Conservation (phyloP, 2,888 invertebrate species). For the Suillia variegata region DNA sequence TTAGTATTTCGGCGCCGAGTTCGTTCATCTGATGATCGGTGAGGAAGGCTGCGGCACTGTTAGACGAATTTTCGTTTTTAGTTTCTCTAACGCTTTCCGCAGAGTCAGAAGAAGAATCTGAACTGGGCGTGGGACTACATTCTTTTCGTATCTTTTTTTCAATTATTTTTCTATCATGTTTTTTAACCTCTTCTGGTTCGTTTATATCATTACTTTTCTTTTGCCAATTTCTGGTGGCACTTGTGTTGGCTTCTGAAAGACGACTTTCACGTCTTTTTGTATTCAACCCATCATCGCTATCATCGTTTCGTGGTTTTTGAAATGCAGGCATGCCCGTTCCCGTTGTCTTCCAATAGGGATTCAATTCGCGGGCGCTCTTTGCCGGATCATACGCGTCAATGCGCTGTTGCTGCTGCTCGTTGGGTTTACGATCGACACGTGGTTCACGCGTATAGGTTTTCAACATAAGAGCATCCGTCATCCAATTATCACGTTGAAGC, state of each 20-base stretch:
- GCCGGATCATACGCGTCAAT: constrained; percentile 72
- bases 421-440: constrained; percentile 61
- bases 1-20: constrained; percentile 86
- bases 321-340: constrained; percentile 79
- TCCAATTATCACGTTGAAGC: constrained; percentile 76
- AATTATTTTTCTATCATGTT: background rate
- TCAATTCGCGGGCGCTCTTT: constrained; percentile 77
- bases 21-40: constrained; percentile 88
- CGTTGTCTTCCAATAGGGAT: constrained; percentile 91
- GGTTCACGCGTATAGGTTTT: constrained; percentile 58
- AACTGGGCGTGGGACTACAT: background rate
- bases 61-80: too few relatives aligned
- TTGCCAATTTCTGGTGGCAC: constrained; percentile 27
- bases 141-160: too few relatives aligned
- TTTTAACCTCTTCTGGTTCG: background rate
- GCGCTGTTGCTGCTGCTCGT: constrained; percentile 63
- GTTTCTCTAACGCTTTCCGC: constrained; percentile 19
- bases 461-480: constrained; percentile 65
- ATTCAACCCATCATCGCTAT: constrained; percentile 42
- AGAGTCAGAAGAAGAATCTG: constrained; percentile 1
- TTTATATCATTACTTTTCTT: constrained; percentile 16
- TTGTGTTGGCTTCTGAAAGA: constrained; percentile 1
- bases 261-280: background rate
- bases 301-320: constrained; percentile 57
- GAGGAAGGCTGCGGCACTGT: constrained; percentile 62